Conservation (phyloP, 2,113 vertebrate genomes). For the Paedocypris sp. region DNA sequence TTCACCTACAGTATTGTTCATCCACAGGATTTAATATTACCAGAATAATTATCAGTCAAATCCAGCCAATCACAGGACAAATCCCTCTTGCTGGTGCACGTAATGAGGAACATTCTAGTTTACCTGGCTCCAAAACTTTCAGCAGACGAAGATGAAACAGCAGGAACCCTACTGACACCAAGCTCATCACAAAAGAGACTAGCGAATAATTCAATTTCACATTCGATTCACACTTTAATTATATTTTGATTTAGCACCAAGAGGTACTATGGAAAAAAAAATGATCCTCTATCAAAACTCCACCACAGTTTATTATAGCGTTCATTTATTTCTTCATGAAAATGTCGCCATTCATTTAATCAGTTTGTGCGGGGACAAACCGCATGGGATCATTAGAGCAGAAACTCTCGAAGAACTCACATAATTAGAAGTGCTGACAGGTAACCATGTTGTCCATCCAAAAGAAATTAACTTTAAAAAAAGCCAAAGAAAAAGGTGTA, state of each 20-base stretch:
- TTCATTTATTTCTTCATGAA: too few species aligned
- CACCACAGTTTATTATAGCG: neutral
- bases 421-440: slow-evolving; percentile 24
- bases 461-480: slow-evolving; percentile 34
- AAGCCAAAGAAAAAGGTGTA: neutral
- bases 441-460: neutral
- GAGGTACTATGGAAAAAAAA: neutral
- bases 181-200: slow-evolving; percentile 3
- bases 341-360: too few species aligned
- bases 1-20: too few species aligned
- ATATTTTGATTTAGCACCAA: neutral
- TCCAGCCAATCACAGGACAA: neutral
- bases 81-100: neutral
- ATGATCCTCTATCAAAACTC: neutral
- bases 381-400: neutral
- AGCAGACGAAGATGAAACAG: neutral
- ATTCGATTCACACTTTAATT: slow-evolving; percentile 20
- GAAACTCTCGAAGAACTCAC: neutral
- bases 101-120: neutral
- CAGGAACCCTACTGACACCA: neutral
- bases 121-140: neutral
- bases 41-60: neutral
- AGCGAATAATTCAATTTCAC: neutral
- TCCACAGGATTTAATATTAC: neutral
- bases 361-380: neutral